Evolutionary conservation across 2,888 invertebrate species (phyloP).

Genomic region (Exocentrus adspersus): DNA sequence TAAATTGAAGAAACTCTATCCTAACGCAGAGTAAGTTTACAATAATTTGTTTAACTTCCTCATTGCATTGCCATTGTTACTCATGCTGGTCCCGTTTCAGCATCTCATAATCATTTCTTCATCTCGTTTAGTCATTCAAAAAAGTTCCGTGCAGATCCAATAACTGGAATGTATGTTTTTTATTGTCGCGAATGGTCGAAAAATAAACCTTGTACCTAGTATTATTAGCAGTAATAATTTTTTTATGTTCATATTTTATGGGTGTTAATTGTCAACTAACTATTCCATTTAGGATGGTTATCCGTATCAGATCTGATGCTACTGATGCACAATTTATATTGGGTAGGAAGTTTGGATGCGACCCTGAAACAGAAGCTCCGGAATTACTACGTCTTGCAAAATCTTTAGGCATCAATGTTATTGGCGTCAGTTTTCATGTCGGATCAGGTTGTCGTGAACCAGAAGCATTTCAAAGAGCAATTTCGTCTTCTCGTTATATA

Average conservation of each 20-base stretch:
- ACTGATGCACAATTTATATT: slow-evolving; percentile 8
- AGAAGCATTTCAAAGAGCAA: slow-evolving; percentile 20
- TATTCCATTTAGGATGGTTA: slow-evolving; percentile 60
- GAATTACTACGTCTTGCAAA: slow-evolving; percentile 27
- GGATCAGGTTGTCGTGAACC: slow-evolving; percentile 21
- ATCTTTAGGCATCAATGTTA: slow-evolving; percentile 28
- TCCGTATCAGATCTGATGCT: slow-evolving; percentile 34
- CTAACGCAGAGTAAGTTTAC: slow-evolving; percentile 65
- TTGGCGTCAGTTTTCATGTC: slow-evolving; percentile 34
- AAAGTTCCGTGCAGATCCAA: no score
- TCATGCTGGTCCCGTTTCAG: no score
- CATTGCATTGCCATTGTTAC: no score
- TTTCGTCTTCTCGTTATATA: slow-evolving; percentile 24
- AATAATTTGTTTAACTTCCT: no score
- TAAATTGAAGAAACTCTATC: slow-evolving; percentile 66
- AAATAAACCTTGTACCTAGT: no score
- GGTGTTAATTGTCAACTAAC: not conserved
- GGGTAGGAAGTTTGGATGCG: slow-evolving; percentile 35
- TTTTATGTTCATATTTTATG: no score
- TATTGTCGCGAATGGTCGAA: no score
- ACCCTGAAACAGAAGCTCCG: slow-evolving; percentile 26
- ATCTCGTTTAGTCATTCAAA: no score
- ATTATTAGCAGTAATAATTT: no score
- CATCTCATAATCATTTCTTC: no score
- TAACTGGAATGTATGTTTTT: no score